Evolutionary conservation across 2,113 vertebrate species (phyloP).

Genomic region (Leptobrachium leishanense): DNA sequence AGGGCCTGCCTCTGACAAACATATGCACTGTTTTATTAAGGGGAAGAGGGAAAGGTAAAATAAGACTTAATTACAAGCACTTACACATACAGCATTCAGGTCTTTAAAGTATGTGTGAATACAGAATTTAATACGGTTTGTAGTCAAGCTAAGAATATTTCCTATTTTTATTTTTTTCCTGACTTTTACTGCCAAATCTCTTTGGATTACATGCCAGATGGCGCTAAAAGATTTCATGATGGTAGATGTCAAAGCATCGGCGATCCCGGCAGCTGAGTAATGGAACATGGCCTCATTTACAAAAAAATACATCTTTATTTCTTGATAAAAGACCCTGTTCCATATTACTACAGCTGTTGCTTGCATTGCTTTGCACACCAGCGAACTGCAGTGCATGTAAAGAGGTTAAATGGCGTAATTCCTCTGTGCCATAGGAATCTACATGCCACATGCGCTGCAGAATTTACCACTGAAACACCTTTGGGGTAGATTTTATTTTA

Average conservation of each 20-base stretch:
- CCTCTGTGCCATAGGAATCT: constrained; percentile 58
- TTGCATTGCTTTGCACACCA: constrained; percentile 26
- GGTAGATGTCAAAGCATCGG: constrained; percentile 26
- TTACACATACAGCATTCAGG: constrained; percentile 13
- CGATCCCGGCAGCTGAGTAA: constrained; percentile 70
- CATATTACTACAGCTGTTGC: constrained; percentile 16
- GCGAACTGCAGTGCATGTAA: background rate
- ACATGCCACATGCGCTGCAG: constrained; percentile 50
- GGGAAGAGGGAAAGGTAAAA: background rate
- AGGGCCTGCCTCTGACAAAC: constrained; percentile 18
- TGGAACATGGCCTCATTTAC: background rate
- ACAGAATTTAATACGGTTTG: background rate
- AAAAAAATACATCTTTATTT: too few relatives aligned
- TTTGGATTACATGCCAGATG: background rate
- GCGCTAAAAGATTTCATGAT: background rate
- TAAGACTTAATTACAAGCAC: too few relatives aligned
- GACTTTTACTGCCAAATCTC: background rate
- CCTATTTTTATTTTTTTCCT: background rate
- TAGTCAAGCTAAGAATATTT: background rate
- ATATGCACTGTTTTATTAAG: constrained; percentile 36
- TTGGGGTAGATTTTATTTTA: constrained; percentile 57
- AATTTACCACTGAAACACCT: constrained; percentile 49
- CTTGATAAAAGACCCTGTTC: constrained; percentile 44
- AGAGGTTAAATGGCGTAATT: constrained; percentile 1
- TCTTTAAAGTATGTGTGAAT: constrained; percentile 19